Evolutionary conservation across 2,113 vertebrate species (phyloP).

Genomic region (Nycticebus coucang): DNA sequence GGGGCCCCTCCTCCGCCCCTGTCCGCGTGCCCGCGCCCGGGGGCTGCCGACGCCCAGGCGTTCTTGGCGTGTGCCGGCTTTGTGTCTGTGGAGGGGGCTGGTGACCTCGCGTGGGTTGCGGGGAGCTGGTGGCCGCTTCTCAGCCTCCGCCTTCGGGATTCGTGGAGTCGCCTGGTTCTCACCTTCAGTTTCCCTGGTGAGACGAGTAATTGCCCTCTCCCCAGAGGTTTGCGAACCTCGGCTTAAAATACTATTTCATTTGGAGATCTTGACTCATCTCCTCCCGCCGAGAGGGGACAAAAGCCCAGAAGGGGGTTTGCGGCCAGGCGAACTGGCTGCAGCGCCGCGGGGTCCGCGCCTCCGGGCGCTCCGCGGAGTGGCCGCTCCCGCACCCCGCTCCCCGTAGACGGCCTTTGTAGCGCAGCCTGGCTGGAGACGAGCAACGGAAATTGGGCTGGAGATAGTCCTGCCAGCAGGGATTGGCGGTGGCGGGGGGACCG

Average conservation of each 20-base stretch:
- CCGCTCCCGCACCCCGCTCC: not conserved
- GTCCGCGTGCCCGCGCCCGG: not conserved
- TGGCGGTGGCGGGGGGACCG: not conserved
- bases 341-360: not conserved
- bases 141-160: not conserved
- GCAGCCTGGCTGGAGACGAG: constrained; percentile 36
- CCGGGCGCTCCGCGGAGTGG: not conserved
- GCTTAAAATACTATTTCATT: constrained; percentile 17
- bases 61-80: constrained; percentile 43
- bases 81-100: constrained; percentile 68
- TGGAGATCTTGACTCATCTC: not conserved
- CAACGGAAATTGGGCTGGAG: constrained; percentile 52
- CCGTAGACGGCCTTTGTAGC: constrained; percentile 71
- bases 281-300: constrained; percentile 51
- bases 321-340: constrained; percentile 18
- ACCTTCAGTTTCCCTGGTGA: not conserved
- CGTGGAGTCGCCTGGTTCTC: not conserved
- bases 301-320: constrained; percentile 50
- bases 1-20: accelerated
- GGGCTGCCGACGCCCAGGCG: not conserved
- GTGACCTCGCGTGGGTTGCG: not conserved
- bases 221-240: not conserved
- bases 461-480: not conserved
- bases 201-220: not conserved
- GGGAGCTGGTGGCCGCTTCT: not conserved